A percentile compares a stretch with the other conserved stretches of the same genome.
Evolutionary conservation across 2,888 invertebrate species (phyloP).

Genomic region (Octonoba sinensis): DNA sequence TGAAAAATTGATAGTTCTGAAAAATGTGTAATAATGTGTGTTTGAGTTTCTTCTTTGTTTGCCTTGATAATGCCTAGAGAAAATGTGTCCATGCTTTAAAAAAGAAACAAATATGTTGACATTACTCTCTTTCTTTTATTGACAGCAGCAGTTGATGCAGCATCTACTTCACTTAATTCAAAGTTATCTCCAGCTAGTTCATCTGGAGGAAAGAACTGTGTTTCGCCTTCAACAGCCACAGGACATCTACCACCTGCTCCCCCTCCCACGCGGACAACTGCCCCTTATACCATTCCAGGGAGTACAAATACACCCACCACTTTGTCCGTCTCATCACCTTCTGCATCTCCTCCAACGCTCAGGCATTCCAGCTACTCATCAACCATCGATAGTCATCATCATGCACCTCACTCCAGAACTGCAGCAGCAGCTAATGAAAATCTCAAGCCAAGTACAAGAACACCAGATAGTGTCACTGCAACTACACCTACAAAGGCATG

Average conservation of each 20-base stretch:
- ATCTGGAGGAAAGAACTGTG: slow-evolving; percentile 37
- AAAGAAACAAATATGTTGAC: too few relatives aligned
- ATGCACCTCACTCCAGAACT: slow-evolving; percentile 25
- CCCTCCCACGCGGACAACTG: slow-evolving; percentile 78
- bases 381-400: slow-evolving; percentile 37
- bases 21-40: too few relatives aligned
- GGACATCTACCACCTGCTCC: slow-evolving; percentile 79
- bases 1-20: too few relatives aligned
- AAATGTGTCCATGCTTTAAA: too few relatives aligned
- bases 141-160: slow-evolving; percentile 27
- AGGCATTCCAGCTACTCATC: slow-evolving; percentile 70
- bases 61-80: too few relatives aligned
- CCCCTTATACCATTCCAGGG: slow-evolving; percentile 64
- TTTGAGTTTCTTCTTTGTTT: too few relatives aligned
- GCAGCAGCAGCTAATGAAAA: slow-evolving; percentile 40
- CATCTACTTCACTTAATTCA: slow-evolving; percentile 8
- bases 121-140: neutral
- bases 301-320: slow-evolving; percentile 65
- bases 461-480: slow-evolving; percentile 50
- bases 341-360: slow-evolving; percentile 58
- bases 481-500: slow-evolving; percentile 48
- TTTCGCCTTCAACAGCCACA: slow-evolving; percentile 19
- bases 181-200: slow-evolving; percentile 26
- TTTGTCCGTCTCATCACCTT: slow-evolving; percentile 61
- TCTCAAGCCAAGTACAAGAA: slow-evolving; percentile 41